Evolutionary conservation across 2,888 invertebrate species (phyloP), one percentile per base, ranked within the genome.

Genomic region (Ellobium chinense): DNA sequence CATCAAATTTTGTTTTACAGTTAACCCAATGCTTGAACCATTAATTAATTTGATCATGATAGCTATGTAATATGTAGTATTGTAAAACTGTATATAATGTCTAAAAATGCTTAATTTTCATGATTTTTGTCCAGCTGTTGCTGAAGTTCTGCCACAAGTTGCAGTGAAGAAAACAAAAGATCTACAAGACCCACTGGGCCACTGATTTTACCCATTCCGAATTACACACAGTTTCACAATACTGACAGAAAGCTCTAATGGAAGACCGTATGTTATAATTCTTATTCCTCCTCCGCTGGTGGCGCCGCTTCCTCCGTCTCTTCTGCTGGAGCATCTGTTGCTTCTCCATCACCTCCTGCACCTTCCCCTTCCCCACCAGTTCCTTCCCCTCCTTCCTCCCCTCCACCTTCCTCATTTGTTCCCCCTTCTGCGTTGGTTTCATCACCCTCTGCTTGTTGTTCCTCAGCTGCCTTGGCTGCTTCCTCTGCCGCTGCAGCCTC

Each of bases 351-450:
- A 24, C 54, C 39, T 27, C 63, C 78, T 29, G 62, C 78, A 24
- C 76, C 83, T 29, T 46, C 56, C 29, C 54, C 39, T 27, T 63
- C 78, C 24, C 68, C 78, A 24, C 76, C 83, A 27, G 54, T 56
- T 31, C 62, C 80, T 36, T 78, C 80, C 27, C 62, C 66, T 24
- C 69, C 81, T 78, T 46, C 82, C 31, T 65, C 81, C 5, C 37
- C 74, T 34, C 58, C 74, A 34, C 54, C 78, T 36, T 66, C 81
- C n/a, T 54, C 73, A 14, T 29, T 74, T 81, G 37, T 34, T 34
- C 46, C 58, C 37, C 31, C 78, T 37, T 46, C 58, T 60, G 56
- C 68, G 31, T 18, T 39, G 36, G 60, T 63, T 37, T 54, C 63
- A 27, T 62, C 70, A 9, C 56, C 27, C n/a, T 54, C 65, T 12